Base-by-base conservation (phyloP, 2,797 vertebrate species). In the Anguilla pacifica region DNA sequence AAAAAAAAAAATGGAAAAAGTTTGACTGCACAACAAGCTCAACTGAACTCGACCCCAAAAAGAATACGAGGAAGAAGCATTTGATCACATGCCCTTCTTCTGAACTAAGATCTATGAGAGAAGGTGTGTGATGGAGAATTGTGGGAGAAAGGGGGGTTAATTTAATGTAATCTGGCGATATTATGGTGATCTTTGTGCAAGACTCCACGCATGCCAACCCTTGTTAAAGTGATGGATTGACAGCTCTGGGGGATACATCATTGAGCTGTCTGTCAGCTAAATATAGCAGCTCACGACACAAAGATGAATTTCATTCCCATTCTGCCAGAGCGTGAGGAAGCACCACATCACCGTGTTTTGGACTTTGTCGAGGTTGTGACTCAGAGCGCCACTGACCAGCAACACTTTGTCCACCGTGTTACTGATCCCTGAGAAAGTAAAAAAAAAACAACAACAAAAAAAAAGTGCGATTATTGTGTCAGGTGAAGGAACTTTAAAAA, bases 191-290 rank as follows among this genome's bases (percentile, higher is more conserved):
- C 87, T 85, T 85, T 39, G 83, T 35, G 53, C 67, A 85, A 46
- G 77, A 39, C 35, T 31, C 53, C 55, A 94, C 94, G 91, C 93
- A 93, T 94, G 94, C 94, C 95, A 94, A 93, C 94, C 93, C 93
- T 95, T 95, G 95, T 96, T 96, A 95, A 93, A 94, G 93, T 96
- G 95, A 96, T 94, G 94, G 95, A 96, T 96, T 96, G 95, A 96
- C 95, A 96, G 94, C 89, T 93, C 92, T 86, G 92, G 92, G 93
- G 91, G 95, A 96, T 96, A 95, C 95, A 96, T 96, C 95, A 88
- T 84, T 57, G 83, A 88, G 53, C 83, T 85, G 87, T 53, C 87
- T 85, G 83, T 59, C 67, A 85, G 83, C 72, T 88, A 88, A 85
- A 88, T 85, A 77, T 85, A 88, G 87, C 70, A 85, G 19, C 86